Evolutionary conservation across 2,888 invertebrate species (phyloP).

Genomic region (Zaprionus bogoriensis): DNA sequence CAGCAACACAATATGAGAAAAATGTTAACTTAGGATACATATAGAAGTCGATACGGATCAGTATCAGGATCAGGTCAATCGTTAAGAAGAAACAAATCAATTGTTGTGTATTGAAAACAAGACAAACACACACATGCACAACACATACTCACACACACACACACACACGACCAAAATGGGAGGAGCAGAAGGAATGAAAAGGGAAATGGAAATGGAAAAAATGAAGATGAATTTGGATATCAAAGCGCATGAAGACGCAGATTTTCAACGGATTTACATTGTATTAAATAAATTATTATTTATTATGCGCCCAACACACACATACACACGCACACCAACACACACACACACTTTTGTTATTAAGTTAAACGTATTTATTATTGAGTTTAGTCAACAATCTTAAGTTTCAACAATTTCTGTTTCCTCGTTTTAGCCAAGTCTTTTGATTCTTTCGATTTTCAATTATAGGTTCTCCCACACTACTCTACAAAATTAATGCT

Average conservation of each 20-base stretch:
- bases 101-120: constrained; percentile 8
- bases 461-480: constrained; percentile 8
- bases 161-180: constrained; percentile 53
- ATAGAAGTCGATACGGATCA: constrained; percentile 11
- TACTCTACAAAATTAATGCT: constrained; percentile 55
- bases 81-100: constrained; percentile 5
- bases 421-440: constrained; percentile 20
- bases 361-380: constrained; percentile 66
- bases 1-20: not conserved
- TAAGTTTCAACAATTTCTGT: constrained; percentile 25
- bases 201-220: constrained; percentile 3
- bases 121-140: constrained; percentile 10
- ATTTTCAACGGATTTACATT: constrained; percentile 27
- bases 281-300: constrained; percentile 59
- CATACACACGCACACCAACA: constrained; percentile 16
- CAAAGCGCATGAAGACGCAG: constrained; percentile 5
- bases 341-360: constrained; percentile 49
- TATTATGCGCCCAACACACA: constrained; percentile 48
- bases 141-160: constrained; percentile 26
- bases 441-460: not conserved
- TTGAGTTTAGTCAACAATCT: constrained; percentile 57
- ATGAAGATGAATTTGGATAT: constrained; percentile 4
- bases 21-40: constrained; percentile 13
- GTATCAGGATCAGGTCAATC: constrained; percentile 13
- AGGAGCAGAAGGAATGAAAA: constrained; percentile 12